Conservation (phyloP, 2,888 invertebrate genomes). For the Monoplex corrugatus region DNA sequence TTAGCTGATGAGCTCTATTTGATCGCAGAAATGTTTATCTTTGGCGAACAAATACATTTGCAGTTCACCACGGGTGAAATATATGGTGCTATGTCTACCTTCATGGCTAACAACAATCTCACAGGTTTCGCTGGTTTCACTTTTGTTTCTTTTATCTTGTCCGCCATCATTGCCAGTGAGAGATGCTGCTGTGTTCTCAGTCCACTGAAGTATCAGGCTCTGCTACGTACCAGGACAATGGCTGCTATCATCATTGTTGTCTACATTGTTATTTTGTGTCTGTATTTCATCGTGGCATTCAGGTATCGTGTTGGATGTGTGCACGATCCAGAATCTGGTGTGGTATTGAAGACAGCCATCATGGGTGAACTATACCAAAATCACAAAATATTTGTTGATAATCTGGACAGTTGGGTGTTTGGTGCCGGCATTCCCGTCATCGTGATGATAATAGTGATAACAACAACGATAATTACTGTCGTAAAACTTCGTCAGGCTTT, state of each 20-base stretch:
- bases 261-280: neutral
- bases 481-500: neutral
- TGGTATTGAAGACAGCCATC: neutral
- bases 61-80: no score
- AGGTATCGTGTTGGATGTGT: neutral
- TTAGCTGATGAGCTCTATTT: no score
- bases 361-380: neutral
- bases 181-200: neutral
- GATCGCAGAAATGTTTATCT: no score
- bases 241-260: neutral
- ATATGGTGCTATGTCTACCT: neutral
- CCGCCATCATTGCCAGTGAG: neutral
- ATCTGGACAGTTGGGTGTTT: neutral
- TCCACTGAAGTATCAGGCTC: slow-evolving; percentile 14
- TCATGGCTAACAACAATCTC: neutral
- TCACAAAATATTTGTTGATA: neutral
- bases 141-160: neutral
- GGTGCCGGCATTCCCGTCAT: neutral
- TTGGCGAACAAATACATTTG: no score
- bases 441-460: neutral
- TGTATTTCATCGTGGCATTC: neutral
- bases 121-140: neutral
- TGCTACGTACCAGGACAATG: slow-evolving; percentile 1
- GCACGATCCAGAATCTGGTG: neutral
- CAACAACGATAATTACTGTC: neutral